Percentiles rank a stretch among this genome's conserved stretches.
Evolutionary conservation across 2,797 vertebrate species (phyloP).

Genomic region (Rhabdomys pumilio): DNA sequence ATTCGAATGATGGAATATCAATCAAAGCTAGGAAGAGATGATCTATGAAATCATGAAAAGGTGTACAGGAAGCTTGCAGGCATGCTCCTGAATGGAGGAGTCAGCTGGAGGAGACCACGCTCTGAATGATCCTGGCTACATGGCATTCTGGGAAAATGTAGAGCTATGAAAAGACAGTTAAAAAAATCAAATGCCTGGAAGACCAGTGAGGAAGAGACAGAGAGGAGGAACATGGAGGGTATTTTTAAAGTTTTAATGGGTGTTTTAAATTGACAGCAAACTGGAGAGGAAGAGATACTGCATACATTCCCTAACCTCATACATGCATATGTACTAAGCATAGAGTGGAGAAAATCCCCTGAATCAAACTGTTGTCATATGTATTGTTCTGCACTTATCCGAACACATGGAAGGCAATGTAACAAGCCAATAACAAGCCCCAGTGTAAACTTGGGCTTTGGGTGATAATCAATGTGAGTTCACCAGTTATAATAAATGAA

Average conservation of each 20-base stretch:
- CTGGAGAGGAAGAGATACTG: background rate
- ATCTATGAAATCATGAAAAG: background rate
- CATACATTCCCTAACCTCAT: background rate
- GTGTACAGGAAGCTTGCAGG: background rate
- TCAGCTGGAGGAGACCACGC: background rate
- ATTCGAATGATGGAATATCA: background rate
- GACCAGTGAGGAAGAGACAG: background rate
- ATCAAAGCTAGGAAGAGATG: background rate
- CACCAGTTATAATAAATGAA: no score
- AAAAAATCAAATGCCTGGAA: background rate
- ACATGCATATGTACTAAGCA: background rate
- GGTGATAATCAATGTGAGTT: background rate
- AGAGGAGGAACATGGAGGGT: background rate
- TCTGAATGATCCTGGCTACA: background rate
- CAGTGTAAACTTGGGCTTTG: background rate
- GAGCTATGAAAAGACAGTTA: background rate
- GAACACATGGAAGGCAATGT: background rate
- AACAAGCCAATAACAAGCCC: no score
- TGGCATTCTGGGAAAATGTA: background rate
- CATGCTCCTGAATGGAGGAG: background rate
- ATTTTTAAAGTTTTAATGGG: background rate
- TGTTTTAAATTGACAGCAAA: background rate
- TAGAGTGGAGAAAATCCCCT: background rate
- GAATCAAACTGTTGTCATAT: background rate
- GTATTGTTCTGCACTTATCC: background rate